Conservation (phyloP, 2,113 vertebrate genomes). For the Coregonus clupeaformis region DNA sequence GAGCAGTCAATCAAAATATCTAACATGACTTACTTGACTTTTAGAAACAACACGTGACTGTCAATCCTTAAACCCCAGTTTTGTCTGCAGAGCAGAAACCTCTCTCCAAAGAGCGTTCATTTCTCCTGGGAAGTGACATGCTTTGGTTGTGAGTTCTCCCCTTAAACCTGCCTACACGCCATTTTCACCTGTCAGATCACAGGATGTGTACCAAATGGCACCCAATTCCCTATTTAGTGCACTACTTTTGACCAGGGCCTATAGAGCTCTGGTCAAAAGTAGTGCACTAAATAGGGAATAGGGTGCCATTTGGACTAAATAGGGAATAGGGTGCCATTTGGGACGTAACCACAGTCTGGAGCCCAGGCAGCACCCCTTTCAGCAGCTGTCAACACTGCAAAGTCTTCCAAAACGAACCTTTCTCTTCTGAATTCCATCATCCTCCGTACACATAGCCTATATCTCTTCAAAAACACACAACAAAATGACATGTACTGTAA, state of each 20-base stretch:
- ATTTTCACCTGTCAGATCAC: slow-evolving; percentile 67
- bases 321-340: too few species aligned
- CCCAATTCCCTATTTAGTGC: background rate
- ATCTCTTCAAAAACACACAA: background rate
- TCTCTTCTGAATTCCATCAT: slow-evolving; percentile 21
- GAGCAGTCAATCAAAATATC: slow-evolving; percentile 2
- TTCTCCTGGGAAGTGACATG: slow-evolving; percentile 67
- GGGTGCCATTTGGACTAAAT: too few species aligned
- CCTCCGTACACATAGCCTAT: slow-evolving; percentile 19
- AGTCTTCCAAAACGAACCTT: slow-evolving; percentile 44
- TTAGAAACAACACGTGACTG: background rate
- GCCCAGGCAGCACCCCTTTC: background rate
- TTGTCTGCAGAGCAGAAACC: slow-evolving; percentile 21
- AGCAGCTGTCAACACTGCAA: slow-evolving; percentile 37
- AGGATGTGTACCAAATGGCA: too few species aligned
- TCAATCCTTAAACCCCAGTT: slow-evolving; percentile 26
- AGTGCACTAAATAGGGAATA: too few species aligned
- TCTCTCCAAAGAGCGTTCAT: slow-evolving; percentile 35
- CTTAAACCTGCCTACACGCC: slow-evolving; percentile 63
- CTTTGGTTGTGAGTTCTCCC: slow-evolving; percentile 54
- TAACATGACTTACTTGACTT: background rate
- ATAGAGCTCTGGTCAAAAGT: too few species aligned
- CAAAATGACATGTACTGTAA: slow-evolving; percentile 4
- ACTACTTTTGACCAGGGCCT: too few species aligned
- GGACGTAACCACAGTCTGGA: background rate